Base-by-base conservation (phyloP, 2,113 vertebrate genomes). In the Neogobius melanostomus region DNA sequence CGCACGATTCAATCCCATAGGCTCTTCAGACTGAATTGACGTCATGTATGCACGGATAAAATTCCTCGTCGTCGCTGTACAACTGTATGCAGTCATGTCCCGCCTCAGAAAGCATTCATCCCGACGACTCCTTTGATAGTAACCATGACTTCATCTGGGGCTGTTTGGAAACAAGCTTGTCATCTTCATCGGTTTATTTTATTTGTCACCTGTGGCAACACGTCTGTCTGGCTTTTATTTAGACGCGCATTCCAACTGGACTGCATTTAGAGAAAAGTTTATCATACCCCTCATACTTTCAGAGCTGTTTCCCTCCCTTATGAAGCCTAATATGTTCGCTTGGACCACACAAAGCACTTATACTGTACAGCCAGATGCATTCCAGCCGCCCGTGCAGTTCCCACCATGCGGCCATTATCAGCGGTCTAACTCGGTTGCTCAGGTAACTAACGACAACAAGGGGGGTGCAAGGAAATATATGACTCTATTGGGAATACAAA, bases 151-250 rank as follows among this genome's bases (percentile, higher is more conserved):
- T 85, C 83, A 76, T 45, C 11, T 14, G 0, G 56, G 64, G 49
- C 76, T 78, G 76, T 85, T 80, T 84, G 78, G 73, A 85, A 87
- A 87, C 78, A 78, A 47, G 60, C 70, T 70, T 69, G 49, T 79
- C 68, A 78, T 76, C 56, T 85, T 82, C 42, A 15, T 45, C 62
- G 69, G 84, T 89, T 90, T 88, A 88, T 89, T 89, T 84, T 84
- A 89, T 89, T 90, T 89, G 83, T 89, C 89, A 89, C 89, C 84
- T 89, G 83, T 76, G 62, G 85, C 82, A 90, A 88, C 84, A 81
- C 59, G 72, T 77, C 88, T 82, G 71, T 87, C 87, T 86, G 81
- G 78, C 82, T 89, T 90, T 88, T 89, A 88, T 89, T 90, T 87
- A 88, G 81, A 68, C n/a, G 15, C 45, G 66, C 82, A 82, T 86